These are phyloP conservation scores for Rachycentron canadum DNA, from an alignment of 2,797 vertebrate genomes.

Conservation along the genomic window DNA sequence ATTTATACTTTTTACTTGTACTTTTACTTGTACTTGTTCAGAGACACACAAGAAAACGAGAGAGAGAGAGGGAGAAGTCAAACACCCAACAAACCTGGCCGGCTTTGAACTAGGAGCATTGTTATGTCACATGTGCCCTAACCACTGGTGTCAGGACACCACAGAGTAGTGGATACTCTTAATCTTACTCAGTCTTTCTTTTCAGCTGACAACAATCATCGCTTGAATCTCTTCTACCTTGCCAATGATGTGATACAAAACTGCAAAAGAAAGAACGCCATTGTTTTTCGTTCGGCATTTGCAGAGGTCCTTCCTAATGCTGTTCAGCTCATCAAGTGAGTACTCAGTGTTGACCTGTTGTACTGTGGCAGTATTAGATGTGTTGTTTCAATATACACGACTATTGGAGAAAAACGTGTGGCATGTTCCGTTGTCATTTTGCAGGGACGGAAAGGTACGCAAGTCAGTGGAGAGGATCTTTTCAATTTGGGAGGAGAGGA, in stretches of 20 bases:
- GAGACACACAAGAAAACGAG: not conserved
- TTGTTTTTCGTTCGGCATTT: conserved; percentile 92
- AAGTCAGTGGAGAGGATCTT: conserved; percentile 97
- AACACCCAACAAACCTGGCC: not conserved
- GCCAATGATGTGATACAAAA: conserved; percentile 99
- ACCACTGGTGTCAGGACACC: not conserved
- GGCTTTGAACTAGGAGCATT: not conserved
- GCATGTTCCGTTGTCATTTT: conserved; percentile 9
- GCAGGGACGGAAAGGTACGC: conserved; percentile 93
- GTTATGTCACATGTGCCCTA: not conserved
- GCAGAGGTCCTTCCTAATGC: conserved; percentile 95
- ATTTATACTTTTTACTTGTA: too few relatives aligned
- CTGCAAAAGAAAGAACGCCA: conserved; percentile 97
- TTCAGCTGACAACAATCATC: conserved; percentile 92
- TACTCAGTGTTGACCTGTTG: conserved; percentile 24
- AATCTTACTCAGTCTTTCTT: not conserved
- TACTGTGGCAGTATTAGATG: not conserved
- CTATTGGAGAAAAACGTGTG: not conserved
- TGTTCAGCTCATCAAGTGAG: conserved; percentile 93
- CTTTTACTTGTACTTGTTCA: not conserved
- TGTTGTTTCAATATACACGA: not conserved
- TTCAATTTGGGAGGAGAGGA: conserved; percentile 97
- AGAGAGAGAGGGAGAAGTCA: too few relatives aligned
- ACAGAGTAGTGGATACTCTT: not conserved
- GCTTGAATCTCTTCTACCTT: conserved; percentile 97